These are phyloP conservation scores for Drosophila mimica DNA, from an alignment of 2,888 invertebrate genomes.

Conservation along the genomic window DNA sequence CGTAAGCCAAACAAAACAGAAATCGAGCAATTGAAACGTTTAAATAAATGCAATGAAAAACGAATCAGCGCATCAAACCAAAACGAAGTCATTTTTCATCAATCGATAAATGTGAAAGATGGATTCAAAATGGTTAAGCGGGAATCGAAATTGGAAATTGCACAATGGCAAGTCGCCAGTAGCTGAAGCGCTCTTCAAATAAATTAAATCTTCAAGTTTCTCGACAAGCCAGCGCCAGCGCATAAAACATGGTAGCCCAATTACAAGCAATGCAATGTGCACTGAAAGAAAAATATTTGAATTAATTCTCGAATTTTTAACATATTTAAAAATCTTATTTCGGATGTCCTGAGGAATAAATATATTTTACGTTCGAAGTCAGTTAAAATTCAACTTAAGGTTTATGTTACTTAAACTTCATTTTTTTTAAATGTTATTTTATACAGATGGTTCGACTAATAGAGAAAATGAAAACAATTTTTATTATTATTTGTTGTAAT, in stretches of 20 bases:
- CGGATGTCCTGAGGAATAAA: not conserved
- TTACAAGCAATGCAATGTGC: constrained; percentile 42
- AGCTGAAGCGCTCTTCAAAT: constrained; percentile 68
- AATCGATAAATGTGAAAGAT: constrained; percentile 52
- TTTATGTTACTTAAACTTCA: not conserved
- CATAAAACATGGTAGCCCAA: constrained; percentile 63
- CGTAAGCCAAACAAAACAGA: constrained; percentile 43
- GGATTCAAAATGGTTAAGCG: constrained; percentile 30
- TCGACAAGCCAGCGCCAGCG: constrained; percentile 50
- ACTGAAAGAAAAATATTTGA: constrained; percentile 6
- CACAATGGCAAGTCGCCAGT: constrained; percentile 33
- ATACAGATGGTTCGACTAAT: not conserved
- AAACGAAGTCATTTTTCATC: constrained; percentile 54
- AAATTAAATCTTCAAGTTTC: constrained; percentile 77
- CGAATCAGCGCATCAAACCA: constrained; percentile 66
- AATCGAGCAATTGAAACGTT: constrained; percentile 71
- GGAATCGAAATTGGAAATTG: constrained; percentile 32
- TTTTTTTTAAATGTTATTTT: not conserved
- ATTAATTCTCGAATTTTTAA: not conserved
- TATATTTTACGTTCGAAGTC: not conserved
- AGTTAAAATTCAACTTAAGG: not conserved
- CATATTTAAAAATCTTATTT: not conserved
- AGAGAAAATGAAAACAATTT: not conserved
- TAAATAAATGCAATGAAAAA: constrained; percentile 68
- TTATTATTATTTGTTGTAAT: not conserved